Conservation (phyloP, 2,113 vertebrate species). For the Hydrolagus affinis region DNA sequence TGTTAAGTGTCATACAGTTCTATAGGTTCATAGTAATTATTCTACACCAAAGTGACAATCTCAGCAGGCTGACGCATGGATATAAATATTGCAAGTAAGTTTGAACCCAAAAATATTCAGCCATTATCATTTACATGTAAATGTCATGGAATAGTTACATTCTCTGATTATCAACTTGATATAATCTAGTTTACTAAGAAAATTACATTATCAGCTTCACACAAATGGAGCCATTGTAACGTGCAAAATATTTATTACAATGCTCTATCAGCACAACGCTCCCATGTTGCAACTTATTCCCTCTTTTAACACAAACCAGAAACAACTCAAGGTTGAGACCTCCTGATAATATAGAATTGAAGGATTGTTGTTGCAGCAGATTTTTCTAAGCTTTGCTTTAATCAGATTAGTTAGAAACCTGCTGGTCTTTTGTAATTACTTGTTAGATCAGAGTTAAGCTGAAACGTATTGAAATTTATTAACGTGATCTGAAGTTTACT, state of each 20-base stretch:
- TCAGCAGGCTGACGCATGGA: not conserved
- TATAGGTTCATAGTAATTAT: too few relatives aligned
- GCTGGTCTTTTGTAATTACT: not conserved
- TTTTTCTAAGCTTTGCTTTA: not conserved
- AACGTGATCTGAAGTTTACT: not conserved
- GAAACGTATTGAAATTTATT: not conserved
- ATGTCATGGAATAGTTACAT: not conserved
- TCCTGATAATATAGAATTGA: not conserved
- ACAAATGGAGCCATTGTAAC: not conserved
- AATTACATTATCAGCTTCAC: not conserved
- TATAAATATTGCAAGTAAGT: not conserved
- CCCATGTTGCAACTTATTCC: not conserved
- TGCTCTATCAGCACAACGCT: not conserved
- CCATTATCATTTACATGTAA: not conserved
- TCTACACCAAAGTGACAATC: not conserved
- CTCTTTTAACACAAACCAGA: not conserved
- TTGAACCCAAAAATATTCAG: not conserved
- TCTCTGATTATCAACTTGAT: not conserved
- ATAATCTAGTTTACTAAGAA: not conserved
- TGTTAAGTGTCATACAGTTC: too few relatives aligned
- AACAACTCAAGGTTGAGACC: not conserved
- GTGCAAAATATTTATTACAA: not conserved
- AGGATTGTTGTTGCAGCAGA: slow-evolving; percentile 9
- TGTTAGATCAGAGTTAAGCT: not conserved
- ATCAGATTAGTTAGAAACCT: not conserved